These are phyloP conservation scores for Aspidiotus rigidus DNA, from an alignment of 2,888 invertebrate species.

Conservation along the genomic window DNA sequence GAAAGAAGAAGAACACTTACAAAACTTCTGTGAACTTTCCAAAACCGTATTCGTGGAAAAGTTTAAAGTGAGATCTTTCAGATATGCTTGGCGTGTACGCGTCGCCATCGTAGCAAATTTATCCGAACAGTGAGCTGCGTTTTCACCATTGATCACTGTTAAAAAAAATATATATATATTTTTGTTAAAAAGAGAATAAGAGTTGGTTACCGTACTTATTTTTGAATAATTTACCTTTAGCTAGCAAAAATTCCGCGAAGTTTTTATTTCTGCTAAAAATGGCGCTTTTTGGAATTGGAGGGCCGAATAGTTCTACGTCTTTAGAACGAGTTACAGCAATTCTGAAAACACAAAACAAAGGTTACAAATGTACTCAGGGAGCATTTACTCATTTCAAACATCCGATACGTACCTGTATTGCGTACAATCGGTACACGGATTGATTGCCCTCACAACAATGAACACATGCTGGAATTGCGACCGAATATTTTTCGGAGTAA, in stretches of 20 bases:
- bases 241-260: slow-evolving; percentile 90
- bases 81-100: slow-evolving; percentile 86
- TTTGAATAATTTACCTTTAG: slow-evolving; percentile 55
- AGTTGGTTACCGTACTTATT: not conserved
- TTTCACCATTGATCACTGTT: slow-evolving; percentile 85
- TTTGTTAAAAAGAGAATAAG: not conserved
- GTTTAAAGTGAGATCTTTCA: slow-evolving; percentile 83
- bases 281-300: slow-evolving; percentile 80
- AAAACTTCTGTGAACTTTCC: slow-evolving; percentile 78
- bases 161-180: not conserved
- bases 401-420: slow-evolving; percentile 59
- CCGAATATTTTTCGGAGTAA: slow-evolving; percentile 85
- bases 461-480: slow-evolving; percentile 98
- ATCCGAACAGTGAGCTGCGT: slow-evolving; percentile 89
- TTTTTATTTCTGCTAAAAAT: slow-evolving; percentile 79
- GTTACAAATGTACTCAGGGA: not conserved
- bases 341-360: slow-evolving; percentile 39
- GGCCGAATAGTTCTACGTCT: slow-evolving; percentile 92
- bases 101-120: slow-evolving; percentile 97
- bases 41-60: slow-evolving; percentile 70
- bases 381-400: not conserved
- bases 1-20: slow-evolving; percentile 49
- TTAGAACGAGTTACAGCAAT: slow-evolving; percentile 66
- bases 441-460: slow-evolving; percentile 77
- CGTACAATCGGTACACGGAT: slow-evolving; percentile 84